Base-by-base conservation (phyloP, 2,113 vertebrate species). In the Fregetta grallaria region DNA sequence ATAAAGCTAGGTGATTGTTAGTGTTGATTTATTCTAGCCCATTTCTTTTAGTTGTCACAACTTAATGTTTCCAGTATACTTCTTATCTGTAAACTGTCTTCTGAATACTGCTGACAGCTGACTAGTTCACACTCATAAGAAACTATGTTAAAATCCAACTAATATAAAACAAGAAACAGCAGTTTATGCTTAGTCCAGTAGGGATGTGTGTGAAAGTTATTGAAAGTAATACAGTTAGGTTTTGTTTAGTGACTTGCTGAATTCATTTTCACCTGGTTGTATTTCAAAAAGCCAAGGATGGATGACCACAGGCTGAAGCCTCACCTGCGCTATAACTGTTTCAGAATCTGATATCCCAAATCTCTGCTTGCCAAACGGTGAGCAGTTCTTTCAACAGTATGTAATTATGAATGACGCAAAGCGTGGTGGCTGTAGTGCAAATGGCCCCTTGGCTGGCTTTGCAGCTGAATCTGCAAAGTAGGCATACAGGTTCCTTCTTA, bases 131-230 rank as follows among this genome's bases (percentile, higher is more conserved):
- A 52, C 44, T 59, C 16, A 0, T 13, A 75, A 81, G 77, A 67
- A 92, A 81, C 63, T 3, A 7, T 56, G 38, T 81, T 70, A 49
- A 92, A 73, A 94, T 66, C 56, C 68, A 77, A 3, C 74, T 88
- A 50, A 71, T 21, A 58, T 26, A 61, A 95, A 85, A 5, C n/a
- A 81, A 86, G 92, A 59, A 74, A 16, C 47, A 79, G 47, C 66
- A 40, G 56, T 76, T 85, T 49, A 17, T 73, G 1, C n/a, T 77
- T 20, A n/a, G 19, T 88, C 23, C 70, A 36, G 61, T 8, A 30
- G 3, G 3, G 65, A 20, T 20, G 27, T 0, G 0, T 15, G 25
- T 4, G 14, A 12, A 58, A 70, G 67, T 29, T 86, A n/a, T 11
- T 70, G 14, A 15, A 53, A 91, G 58, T 21, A 30, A 42, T 3